These are phyloP conservation scores for Drosophila nigrodunni DNA, from an alignment of 1,140 invertebrate species.

Conservation along the genomic window DNA sequence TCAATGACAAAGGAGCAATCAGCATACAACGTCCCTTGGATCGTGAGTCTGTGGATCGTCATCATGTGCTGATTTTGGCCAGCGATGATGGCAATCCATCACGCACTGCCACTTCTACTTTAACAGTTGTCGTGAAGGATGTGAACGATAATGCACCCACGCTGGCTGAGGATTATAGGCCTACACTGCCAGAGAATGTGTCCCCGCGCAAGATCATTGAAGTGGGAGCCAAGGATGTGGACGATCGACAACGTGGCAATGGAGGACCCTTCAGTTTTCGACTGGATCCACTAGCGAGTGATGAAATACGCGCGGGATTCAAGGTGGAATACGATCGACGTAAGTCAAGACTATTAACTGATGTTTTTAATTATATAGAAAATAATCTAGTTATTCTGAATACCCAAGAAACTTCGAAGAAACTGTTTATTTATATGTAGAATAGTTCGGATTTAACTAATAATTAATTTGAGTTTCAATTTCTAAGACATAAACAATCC, in stretches of 20 bases:
- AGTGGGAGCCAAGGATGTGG: conserved; percentile 88
- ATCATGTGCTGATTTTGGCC: conserved; percentile 87
- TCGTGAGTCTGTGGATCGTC: conserved; percentile 86
- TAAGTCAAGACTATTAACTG: conserved; percentile 67
- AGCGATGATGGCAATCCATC: conserved; percentile 88
- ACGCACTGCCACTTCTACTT: conserved; percentile 88
- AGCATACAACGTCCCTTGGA: conserved; percentile 87
- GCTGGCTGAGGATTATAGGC: conserved; percentile 87
- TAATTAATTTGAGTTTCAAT: too few species aligned
- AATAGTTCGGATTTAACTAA: too few species aligned
- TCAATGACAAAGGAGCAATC: conserved; percentile 87
- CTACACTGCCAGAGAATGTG: conserved; percentile 87
- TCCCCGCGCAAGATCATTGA: conserved; percentile 87
- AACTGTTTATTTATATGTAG: too few species aligned
- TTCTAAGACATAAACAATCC: too few species aligned
- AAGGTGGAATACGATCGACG: conserved; percentile 87
- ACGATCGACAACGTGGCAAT: conserved; percentile 87
- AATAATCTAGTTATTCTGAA: too few species aligned
- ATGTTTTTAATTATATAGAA: neutral
- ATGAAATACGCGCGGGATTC: conserved; percentile 87
- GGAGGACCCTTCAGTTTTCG: conserved; percentile 88
- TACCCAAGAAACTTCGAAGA: too few species aligned
- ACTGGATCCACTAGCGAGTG: conserved; percentile 87
- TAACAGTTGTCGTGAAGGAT: conserved; percentile 88
- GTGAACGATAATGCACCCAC: conserved; percentile 89